Evolutionary conservation across 1,140 invertebrate species (phyloP).

Genomic region (Calephelis virginiensis): DNA sequence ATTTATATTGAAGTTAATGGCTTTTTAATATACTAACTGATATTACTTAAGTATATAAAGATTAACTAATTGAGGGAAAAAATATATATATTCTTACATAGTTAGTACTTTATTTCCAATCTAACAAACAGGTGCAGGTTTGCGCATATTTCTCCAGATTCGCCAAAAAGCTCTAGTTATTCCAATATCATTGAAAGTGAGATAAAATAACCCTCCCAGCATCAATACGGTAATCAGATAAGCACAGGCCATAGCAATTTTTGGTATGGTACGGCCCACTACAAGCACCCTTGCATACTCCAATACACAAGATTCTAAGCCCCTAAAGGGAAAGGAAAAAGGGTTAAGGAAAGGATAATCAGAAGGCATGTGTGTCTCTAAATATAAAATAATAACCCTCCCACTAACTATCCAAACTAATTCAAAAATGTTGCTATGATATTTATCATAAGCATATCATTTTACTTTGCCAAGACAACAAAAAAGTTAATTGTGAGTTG

Average conservation of each 20-base stretch:
- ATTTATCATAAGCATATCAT: no score
- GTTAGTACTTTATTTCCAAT: neutral
- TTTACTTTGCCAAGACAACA: no score
- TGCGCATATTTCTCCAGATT: slow-evolving; percentile 82
- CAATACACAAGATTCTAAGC: slow-evolving; percentile 90
- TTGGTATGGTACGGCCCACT: slow-evolving; percentile 86
- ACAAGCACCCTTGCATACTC: slow-evolving; percentile 90
- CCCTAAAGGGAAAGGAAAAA: slow-evolving; percentile 78
- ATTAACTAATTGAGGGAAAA: no score
- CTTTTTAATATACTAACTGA: no score
- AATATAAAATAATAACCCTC: no score
- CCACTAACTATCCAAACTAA: no score
- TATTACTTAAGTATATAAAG: no score
- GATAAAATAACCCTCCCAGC: slow-evolving; percentile 90
- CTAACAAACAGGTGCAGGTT: slow-evolving; percentile 30
- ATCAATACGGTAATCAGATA: slow-evolving; percentile 85
- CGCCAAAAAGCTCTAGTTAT: slow-evolving; percentile 87
- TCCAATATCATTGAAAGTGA: slow-evolving; percentile 93
- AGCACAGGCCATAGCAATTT: slow-evolving; percentile 83
- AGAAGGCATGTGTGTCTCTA: no score
- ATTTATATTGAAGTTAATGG: no score
- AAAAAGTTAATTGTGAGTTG: no score
- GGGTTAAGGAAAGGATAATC: neutral
- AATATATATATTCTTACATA: neutral
- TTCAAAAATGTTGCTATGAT: no score